phyloP scores from a whole-genome alignment of 2,888 invertebrate genomes.

The Eupeodes latifasciatus region DNA sequence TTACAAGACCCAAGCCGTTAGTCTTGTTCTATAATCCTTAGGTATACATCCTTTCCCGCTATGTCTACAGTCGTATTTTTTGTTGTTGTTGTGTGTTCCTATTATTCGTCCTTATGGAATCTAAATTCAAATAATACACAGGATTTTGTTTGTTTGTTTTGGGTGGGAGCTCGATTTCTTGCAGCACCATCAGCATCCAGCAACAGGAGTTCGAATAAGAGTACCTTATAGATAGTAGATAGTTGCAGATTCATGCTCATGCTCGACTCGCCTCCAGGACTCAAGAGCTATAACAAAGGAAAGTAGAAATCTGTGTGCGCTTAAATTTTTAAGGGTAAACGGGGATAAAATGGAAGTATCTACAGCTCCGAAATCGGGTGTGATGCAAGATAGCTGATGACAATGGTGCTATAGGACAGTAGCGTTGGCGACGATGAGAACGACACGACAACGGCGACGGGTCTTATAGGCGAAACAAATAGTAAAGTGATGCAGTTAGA shows the following conservation, averaged over 20 bases:
- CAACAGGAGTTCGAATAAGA: slow-evolving; percentile 13
- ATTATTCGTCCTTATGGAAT: slow-evolving; percentile 55
- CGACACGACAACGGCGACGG: neutral
- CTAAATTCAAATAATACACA: slow-evolving; percentile 48
- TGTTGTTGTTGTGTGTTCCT: neutral
- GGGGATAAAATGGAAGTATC: slow-evolving; percentile 3
- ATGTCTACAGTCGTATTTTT: slow-evolving; percentile 55
- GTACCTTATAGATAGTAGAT: neutral
- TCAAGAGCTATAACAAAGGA: slow-evolving; percentile 51
- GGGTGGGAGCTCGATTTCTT: neutral
- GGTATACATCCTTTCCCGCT: slow-evolving; percentile 48
- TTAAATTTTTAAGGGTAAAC: slow-evolving; percentile 39
- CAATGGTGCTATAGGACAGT: too few species aligned
- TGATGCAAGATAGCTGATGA: neutral
- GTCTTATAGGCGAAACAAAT: neutral
- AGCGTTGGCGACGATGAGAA: too few species aligned
- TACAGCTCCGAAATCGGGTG: slow-evolving; percentile 32
- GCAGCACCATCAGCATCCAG: slow-evolving; percentile 6
- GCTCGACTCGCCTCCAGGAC: slow-evolving; percentile 14
- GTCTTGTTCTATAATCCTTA: slow-evolving; percentile 66
- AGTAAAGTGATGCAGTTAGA: slow-evolving; percentile 12
- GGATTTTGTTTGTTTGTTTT: slow-evolving; percentile 32
- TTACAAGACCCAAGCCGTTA: slow-evolving; percentile 67
- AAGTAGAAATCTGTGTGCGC: slow-evolving; percentile 47
- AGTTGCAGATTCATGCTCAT: slow-evolving; percentile 39